A percentile compares a stretch with the other conserved stretches of the same genome.
These are phyloP conservation scores for Naso thynnoides DNA, from an alignment of 2,797 vertebrate genomes.

Conservation along the genomic window DNA sequence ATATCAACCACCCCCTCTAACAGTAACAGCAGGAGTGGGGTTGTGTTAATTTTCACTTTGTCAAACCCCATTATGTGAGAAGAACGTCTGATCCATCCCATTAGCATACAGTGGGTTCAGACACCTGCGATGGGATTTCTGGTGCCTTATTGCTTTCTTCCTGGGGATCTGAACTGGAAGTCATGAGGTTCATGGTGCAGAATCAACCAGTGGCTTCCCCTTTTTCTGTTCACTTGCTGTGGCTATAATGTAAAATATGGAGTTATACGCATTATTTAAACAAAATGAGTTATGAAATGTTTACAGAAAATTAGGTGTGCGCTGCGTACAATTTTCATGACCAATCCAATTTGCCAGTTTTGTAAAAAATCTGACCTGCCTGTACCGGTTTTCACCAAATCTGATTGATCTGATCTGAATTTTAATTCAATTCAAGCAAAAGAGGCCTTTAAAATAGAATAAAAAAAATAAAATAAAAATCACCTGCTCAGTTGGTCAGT, in stretches of 20 bases:
- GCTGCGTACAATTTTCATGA: no score
- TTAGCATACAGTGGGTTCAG: constrained; percentile 74
- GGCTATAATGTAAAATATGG: constrained; percentile 3
- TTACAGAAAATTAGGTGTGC: no score
- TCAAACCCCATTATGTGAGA: constrained; percentile 83
- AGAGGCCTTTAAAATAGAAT: no score
- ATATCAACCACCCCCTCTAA: constrained; percentile 68
- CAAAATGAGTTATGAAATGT: no score
- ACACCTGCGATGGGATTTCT: constrained; percentile 68
- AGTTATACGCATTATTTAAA: not conserved
- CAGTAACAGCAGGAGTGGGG: constrained; percentile 80
- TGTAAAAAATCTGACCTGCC: no score
- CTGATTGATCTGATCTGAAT: no score
- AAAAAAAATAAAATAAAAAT: no score
- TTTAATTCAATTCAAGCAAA: no score
- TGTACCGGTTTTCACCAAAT: no score
- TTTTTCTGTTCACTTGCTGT: constrained; percentile 4
- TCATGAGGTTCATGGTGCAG: constrained; percentile 19
- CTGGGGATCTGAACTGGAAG: constrained; percentile 35
- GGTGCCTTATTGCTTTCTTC: constrained; percentile 62
- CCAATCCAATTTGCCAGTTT: no score
- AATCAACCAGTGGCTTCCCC: constrained; percentile 70
- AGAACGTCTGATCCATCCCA: constrained; percentile 69
- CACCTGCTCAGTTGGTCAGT: no score
- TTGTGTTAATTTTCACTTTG: constrained; percentile 85